These are phyloP conservation scores for Brienomyrus brachyistius DNA, from an alignment of 2,113 vertebrate species.

Conservation along the genomic window DNA sequence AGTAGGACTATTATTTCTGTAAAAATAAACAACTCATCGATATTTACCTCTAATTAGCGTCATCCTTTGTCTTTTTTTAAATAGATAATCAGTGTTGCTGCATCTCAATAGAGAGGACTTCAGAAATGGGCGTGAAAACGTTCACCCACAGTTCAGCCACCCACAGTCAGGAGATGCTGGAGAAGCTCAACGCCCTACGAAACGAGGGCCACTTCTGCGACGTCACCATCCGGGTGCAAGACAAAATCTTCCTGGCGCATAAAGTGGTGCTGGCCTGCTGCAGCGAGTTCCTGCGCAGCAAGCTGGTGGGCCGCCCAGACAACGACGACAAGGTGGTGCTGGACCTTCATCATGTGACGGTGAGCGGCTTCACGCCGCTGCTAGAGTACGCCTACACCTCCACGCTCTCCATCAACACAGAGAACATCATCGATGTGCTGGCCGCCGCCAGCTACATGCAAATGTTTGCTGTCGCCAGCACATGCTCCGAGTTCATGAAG, in stretches of 20 bases:
- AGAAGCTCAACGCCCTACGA: constrained; percentile 77
- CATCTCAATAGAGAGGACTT: constrained; percentile 26
- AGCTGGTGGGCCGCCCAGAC: constrained; percentile 72
- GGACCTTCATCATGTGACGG: constrained; percentile 93
- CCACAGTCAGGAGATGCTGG: constrained; percentile 83
- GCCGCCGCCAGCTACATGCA: constrained; percentile 98
- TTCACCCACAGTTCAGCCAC: constrained; percentile 83
- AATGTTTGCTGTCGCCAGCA: constrained; percentile 97
- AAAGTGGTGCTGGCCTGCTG: constrained; percentile 83
- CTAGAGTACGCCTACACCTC: constrained; percentile 96
- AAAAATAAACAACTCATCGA: not conserved
- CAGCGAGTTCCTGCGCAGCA: constrained; percentile 81
- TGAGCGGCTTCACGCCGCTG: constrained; percentile 91
- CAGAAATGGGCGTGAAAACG: constrained; percentile 79
- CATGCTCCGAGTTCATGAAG: constrained; percentile 98
- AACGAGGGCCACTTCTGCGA: constrained; percentile 83
- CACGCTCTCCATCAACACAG: constrained; percentile 92
- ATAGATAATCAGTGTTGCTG: constrained; percentile 11
- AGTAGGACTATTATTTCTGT: not conserved
- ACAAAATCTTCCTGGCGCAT: constrained; percentile 80
- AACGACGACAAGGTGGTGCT: constrained; percentile 80
- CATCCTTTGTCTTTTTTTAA: constrained; percentile 6
- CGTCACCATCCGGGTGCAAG: constrained; percentile 82
- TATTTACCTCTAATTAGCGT: not conserved
- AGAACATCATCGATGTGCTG: constrained; percentile 96